Percentiles rank a stretch among this genome's conserved stretches.
Conservation (phyloP, 2,888 invertebrate species). For the Andrena flavipes region DNA sequence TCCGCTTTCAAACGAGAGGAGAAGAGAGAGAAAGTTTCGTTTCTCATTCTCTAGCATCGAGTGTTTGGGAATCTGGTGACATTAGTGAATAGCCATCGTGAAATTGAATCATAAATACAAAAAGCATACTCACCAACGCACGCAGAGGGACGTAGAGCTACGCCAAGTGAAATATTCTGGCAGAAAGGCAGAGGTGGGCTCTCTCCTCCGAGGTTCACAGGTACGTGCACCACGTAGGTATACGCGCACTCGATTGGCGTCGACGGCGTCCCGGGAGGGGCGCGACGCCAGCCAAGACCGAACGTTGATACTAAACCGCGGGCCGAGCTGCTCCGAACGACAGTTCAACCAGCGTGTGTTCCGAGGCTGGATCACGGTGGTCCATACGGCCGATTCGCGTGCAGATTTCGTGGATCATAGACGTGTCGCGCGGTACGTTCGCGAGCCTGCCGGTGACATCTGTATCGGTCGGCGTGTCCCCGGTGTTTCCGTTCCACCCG, state of each 20-base stretch:
- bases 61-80: background rate
- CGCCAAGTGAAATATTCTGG: constrained; percentile 61
- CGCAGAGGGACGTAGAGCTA: constrained; percentile 19
- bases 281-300: constrained; percentile 78
- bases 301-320: constrained; percentile 81
- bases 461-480: background rate
- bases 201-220: constrained; percentile 67
- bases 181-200: constrained; percentile 63
- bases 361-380: constrained; percentile 78
- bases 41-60: background rate
- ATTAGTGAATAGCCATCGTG: background rate
- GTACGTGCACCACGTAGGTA: constrained; percentile 72
- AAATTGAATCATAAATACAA: constrained; percentile 4
- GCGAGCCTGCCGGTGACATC: constrained; percentile 23
- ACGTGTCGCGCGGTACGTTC: constrained; percentile 38
- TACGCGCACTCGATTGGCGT: constrained; percentile 80
- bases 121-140: constrained; percentile 12
- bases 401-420: constrained; percentile 41
- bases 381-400: constrained; percentile 59
- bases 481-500: background rate
- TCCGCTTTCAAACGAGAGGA: background rate
- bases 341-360: constrained; percentile 81
- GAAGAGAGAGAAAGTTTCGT: background rate
- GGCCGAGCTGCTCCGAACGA: constrained; percentile 78
- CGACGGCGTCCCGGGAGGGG: constrained; percentile 78